These are phyloP conservation scores for Pituophis catenifer DNA, from an alignment of 2,113 vertebrate species.

Conservation along the genomic window DNA sequence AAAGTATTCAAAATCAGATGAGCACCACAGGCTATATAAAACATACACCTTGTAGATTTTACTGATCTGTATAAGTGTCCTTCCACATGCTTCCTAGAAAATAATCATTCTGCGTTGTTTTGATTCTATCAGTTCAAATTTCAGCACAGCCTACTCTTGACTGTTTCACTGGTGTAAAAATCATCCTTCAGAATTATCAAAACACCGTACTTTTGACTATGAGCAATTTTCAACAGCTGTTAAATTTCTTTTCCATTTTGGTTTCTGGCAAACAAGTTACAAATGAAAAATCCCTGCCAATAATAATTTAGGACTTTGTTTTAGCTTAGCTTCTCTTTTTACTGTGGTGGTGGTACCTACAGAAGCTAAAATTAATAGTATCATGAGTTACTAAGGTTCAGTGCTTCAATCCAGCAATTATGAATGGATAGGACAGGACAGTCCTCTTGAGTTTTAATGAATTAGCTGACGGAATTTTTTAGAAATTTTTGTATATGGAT, in stretches of 20 bases:
- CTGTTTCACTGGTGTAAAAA: background rate
- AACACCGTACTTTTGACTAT: background rate
- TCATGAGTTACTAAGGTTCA: background rate
- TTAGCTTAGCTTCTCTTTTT: conserved; percentile 10
- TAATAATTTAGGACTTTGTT: conserved; percentile 31
- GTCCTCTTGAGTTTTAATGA: background rate
- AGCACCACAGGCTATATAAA: background rate
- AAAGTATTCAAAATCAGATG: conserved; percentile 1
- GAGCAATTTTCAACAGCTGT: background rate
- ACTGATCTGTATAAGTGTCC: conserved; percentile 18
- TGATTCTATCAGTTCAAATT: background rate
- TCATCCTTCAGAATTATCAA: background rate
- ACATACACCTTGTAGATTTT: background rate
- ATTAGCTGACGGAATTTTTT: background rate
- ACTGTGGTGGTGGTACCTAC: conserved; percentile 13
- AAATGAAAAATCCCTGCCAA: conserved; percentile 3
- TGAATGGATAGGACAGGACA: background rate
- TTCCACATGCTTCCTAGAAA: background rate
- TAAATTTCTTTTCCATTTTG: conserved; percentile 12
- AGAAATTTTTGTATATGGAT: background rate
- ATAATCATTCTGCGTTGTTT: background rate
- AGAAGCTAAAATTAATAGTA: conserved; percentile 4
- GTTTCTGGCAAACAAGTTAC: conserved; percentile 14
- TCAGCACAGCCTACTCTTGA: background rate
- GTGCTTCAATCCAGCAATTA: background rate